Evolutionary conservation across 2,797 vertebrate species (phyloP).

Genomic region (Nasua narica): DNA sequence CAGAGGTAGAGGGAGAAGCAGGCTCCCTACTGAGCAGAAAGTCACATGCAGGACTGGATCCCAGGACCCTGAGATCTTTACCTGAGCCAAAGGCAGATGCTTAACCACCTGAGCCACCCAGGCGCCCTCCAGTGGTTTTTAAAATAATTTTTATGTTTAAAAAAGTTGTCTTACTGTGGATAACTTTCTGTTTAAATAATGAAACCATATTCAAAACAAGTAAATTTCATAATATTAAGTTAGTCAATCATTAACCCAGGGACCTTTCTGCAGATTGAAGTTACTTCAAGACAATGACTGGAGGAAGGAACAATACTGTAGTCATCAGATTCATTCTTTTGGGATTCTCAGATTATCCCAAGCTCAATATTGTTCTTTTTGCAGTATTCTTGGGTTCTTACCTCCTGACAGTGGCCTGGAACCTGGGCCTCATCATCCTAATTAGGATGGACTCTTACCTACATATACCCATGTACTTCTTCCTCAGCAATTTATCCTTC

Average conservation of each 20-base stretch:
- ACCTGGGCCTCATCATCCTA: background rate
- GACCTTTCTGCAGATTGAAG: background rate
- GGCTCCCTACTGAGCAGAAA: too few relatives aligned
- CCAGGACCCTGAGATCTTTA: too few relatives aligned
- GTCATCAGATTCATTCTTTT: conserved; percentile 29
- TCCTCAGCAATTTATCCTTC: conserved; percentile 53
- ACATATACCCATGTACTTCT: conserved; percentile 51
- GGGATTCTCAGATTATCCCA: conserved; percentile 19
- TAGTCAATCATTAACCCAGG: background rate
- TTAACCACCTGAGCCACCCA: too few relatives aligned
- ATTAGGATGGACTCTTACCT: background rate
- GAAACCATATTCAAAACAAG: background rate
- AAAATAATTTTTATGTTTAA: background rate
- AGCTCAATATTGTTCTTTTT: background rate
- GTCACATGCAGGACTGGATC: too few relatives aligned
- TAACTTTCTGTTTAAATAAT: background rate
- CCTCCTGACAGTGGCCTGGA: background rate
- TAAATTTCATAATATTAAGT: background rate
- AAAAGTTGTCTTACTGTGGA: background rate
- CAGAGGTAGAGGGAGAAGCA: too few relatives aligned
- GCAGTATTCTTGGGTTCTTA: background rate
- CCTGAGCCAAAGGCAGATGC: too few relatives aligned
- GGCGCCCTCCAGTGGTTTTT: background rate
- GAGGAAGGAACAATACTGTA: background rate
- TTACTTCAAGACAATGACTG: background rate